These are phyloP conservation scores for Callyntrura guangdongensis DNA, from an alignment of 2,888 invertebrate genomes.

Conservation along the genomic window DNA sequence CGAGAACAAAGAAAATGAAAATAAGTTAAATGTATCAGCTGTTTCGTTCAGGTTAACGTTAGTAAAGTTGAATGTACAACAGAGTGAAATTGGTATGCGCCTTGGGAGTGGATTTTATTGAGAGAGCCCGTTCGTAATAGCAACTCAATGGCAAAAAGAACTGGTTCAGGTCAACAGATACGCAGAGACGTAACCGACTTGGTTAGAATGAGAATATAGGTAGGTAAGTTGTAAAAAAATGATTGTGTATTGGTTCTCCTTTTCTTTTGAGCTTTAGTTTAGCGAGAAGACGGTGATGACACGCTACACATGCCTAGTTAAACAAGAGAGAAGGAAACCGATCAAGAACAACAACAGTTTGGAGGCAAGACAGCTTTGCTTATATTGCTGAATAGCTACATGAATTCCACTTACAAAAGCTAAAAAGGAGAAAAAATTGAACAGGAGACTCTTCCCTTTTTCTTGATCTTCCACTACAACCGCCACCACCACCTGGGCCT, in stretches of 20 bases:
- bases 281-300: slow-evolving; percentile 53
- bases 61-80: slow-evolving; percentile 24
- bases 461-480: slow-evolving; percentile 54
- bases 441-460: slow-evolving; percentile 42
- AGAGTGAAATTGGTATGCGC: not conserved
- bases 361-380: slow-evolving; percentile 48
- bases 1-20: slow-evolving; percentile 36
- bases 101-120: not conserved
- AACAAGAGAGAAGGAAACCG: slow-evolving; percentile 50
- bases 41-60: slow-evolving; percentile 25
- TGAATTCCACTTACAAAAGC: not conserved
- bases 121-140: slow-evolving; percentile 25
- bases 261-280: slow-evolving; percentile 5
- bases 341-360: slow-evolving; percentile 58
- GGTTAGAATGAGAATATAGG: not conserved
- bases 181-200: not conserved
- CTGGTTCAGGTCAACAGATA: slow-evolving; percentile 47
- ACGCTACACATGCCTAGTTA: slow-evolving; percentile 61
- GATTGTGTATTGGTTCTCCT: slow-evolving; percentile 19
- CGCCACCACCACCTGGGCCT: slow-evolving; percentile 76
- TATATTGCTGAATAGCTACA: not conserved
- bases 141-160: slow-evolving; percentile 33
- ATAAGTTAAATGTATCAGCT: slow-evolving; percentile 53
- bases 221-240: not conserved
- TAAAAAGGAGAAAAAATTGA: slow-evolving; percentile 7